Base-by-base conservation (phyloP, 2,113 vertebrate species). In the Eleginops maclovinus region DNA sequence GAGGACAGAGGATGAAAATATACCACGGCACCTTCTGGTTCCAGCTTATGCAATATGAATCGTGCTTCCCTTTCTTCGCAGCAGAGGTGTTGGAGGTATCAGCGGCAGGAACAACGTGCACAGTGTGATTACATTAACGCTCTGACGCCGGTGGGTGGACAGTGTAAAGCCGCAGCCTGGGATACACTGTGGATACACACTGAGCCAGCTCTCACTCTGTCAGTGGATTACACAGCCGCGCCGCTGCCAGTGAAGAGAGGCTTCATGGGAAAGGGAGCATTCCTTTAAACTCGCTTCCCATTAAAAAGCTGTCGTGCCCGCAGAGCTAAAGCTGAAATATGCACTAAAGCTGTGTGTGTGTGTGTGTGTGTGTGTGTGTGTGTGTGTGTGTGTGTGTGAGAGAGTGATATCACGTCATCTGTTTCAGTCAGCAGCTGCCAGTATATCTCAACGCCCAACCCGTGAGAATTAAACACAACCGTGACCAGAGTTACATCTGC, bases 361-460 rank as follows among this genome's bases (percentile, higher is more conserved):
- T 22, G 65, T 70, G 69, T 63, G 75, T 72, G 77, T 67, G 73
- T 81, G 69, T 77, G 72, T 77, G 64, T 63, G 69, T 43, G 55
- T 64, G 17, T 13, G 6, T 9, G 12, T 43, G 64, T 62, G 66
- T 65, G 36, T 84, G 71, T 63, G 43, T 63, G 64, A 65, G 19
- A 56, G 58, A 51, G 41, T 43, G 70, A 4, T 75, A 68, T 67
- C 50, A 36, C 16, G 55, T 79, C 84, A 91, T 92, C 82, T 82
- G 80, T 63, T 79, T 80, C 8, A 64, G 69, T 9, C 79, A 77
- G 46, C 87, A 90, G 88, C 89, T 88, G 89, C 70, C 77, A 60
- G 72, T 46, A 17, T 71, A 75, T 79, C 72, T 82, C 88, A 80
- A 82, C 65, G 17, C n/a, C 64, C 53, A 66, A n/a, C 61, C 53